A percentile compares a stretch with the other conserved stretches of the same genome.
These are phyloP conservation scores for Dione juno DNA, from an alignment of 2,888 invertebrate genomes.

Conservation along the genomic window DNA sequence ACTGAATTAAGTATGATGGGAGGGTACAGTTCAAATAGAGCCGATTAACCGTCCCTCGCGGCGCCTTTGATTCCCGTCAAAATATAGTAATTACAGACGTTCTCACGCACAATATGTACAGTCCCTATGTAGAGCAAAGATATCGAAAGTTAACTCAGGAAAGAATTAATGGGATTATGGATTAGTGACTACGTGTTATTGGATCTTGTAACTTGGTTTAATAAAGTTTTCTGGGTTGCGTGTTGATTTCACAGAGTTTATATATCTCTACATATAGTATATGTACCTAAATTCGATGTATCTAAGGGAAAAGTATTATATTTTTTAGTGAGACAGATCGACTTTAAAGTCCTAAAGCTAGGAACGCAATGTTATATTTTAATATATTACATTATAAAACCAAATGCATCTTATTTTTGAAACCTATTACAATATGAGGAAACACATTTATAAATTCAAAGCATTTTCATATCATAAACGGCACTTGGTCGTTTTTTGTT, in stretches of 20 bases:
- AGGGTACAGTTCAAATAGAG: constrained; percentile 63
- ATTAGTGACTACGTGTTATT: constrained; percentile 27
- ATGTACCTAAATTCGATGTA: too few relatives aligned
- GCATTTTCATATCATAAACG: constrained; percentile 34
- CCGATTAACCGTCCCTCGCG: constrained; percentile 60
- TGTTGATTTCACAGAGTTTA: too few relatives aligned
- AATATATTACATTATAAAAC: too few relatives aligned
- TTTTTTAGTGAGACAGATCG: too few relatives aligned
- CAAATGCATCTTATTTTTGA: not conserved
- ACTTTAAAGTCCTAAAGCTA: too few relatives aligned
- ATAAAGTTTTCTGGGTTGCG: not conserved
- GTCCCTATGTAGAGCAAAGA: constrained; percentile 8
- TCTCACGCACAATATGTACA: constrained; percentile 46
- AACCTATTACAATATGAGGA: constrained; percentile 4
- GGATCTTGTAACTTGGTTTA: constrained; percentile 3
- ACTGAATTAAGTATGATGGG: constrained; percentile 50
- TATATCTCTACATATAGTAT: too few relatives aligned
- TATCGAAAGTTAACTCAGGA: constrained; percentile 30
- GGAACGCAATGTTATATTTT: too few relatives aligned
- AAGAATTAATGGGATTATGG: constrained; percentile 12
- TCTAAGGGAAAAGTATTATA: too few relatives aligned
- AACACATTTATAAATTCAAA: constrained; percentile 25
- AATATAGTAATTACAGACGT: constrained; percentile 56
- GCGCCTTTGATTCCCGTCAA: constrained; percentile 60
- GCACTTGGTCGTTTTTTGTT: constrained; percentile 45